Percentiles rank a stretch among this genome's conserved stretches.
phyloP scores from a whole-genome alignment of 2,797 vertebrate genomes.

The Pitangus sulphuratus region DNA sequence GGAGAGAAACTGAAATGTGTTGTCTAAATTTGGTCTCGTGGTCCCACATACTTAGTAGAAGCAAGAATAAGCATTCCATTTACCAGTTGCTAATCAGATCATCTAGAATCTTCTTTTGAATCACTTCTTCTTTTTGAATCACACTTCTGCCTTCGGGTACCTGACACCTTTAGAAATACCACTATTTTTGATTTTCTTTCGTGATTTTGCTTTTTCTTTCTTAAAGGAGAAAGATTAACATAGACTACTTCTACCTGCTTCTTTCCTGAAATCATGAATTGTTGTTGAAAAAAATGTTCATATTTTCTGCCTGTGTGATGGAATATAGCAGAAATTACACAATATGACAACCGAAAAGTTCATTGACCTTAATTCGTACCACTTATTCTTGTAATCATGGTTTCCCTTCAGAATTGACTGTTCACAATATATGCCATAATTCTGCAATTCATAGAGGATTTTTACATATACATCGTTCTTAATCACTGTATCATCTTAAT shows the following conservation, averaged over 20 bases:
- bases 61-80: background rate
- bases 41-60: background rate
- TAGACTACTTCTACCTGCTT: background rate
- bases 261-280: background rate
- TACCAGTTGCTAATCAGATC: background rate
- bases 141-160: background rate
- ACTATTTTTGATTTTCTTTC: background rate
- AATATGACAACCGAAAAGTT: background rate
- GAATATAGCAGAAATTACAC: background rate
- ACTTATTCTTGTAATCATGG: background rate
- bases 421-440: background rate
- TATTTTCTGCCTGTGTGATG: background rate
- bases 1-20: background rate
- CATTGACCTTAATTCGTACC: background rate
- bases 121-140: background rate
- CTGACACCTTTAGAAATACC: background rate
- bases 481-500: background rate
- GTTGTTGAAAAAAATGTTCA: background rate
- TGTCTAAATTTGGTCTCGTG: background rate
- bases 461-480: background rate
- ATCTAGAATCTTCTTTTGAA: background rate
- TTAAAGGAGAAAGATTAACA: background rate
- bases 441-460: background rate
- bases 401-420: background rate
- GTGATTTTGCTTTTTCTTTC: background rate